These are phyloP conservation scores for Cryptophagus acutangulus DNA, from an alignment of 2,888 invertebrate genomes.

Conservation along the genomic window DNA sequence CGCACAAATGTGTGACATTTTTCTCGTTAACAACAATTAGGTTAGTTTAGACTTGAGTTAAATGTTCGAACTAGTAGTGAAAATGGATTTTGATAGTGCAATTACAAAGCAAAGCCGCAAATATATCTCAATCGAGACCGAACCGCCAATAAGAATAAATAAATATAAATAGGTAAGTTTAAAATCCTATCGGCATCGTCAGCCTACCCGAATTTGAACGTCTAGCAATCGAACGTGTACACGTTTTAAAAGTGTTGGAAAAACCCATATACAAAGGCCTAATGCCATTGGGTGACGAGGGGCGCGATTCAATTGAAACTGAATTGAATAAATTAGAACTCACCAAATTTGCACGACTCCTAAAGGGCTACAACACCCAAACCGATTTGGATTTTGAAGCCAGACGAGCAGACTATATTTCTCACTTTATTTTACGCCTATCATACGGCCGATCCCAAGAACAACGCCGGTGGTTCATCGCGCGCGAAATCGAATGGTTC, in stretches of 20 bases:
- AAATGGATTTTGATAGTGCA: no score
- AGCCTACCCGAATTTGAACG: slow-evolving; percentile 82
- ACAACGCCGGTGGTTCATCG: slow-evolving; percentile 80
- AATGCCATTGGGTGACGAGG: slow-evolving; percentile 61
- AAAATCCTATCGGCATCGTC: no score
- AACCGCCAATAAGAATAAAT: no score
- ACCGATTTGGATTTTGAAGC: slow-evolving; percentile 61
- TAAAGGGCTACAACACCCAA: slow-evolving; percentile 49
- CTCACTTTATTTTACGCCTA: slow-evolving; percentile 88
- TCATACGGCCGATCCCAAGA: slow-evolving; percentile 89
- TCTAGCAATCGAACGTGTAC: slow-evolving; percentile 76
- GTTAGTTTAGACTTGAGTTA: no score
- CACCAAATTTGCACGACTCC: slow-evolving; percentile 59
- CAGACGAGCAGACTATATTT: slow-evolving; percentile 76
- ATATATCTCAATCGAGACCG: no score
- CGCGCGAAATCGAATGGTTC: slow-evolving; percentile 86
- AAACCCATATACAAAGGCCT: slow-evolving; percentile 63
- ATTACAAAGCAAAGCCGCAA: no score
- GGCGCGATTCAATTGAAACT: slow-evolving; percentile 58
- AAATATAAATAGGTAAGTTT: no score
- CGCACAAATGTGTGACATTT: no score
- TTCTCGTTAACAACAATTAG: no score
- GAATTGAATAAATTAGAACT: slow-evolving; percentile 66
- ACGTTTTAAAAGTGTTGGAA: slow-evolving; percentile 72
- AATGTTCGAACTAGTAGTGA: no score